Evolutionary conservation across 2,113 vertebrate genomes (phyloP).

Genomic region (Arenaria interpres): DNA sequence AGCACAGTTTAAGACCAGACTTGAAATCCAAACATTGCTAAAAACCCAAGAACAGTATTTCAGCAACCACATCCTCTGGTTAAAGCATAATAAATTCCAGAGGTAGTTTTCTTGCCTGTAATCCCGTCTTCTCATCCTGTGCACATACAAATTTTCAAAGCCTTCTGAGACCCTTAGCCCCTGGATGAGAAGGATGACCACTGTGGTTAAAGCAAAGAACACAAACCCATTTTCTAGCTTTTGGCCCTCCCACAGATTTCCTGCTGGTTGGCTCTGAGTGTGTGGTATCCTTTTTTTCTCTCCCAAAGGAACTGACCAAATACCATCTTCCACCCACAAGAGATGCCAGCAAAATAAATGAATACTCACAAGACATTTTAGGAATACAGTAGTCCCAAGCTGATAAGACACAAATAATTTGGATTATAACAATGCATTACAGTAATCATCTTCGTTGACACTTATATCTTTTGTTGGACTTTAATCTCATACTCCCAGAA

Average conservation of each 20-base stretch:
- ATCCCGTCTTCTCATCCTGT: neutral
- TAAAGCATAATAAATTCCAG: slow-evolving; percentile 36
- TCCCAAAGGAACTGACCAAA: neutral
- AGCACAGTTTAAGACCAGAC: neutral
- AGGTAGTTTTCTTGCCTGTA: neutral
- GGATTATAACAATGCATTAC: neutral
- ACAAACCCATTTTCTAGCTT: neutral
- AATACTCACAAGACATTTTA: neutral
- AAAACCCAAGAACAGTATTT: neutral
- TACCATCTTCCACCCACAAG: neutral
- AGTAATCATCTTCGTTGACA: neutral
- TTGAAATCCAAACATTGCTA: neutral
- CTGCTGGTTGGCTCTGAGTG: neutral
- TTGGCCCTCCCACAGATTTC: neutral
- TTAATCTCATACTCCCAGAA: neutral
- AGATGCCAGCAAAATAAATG: neutral
- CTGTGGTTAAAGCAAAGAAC: neutral
- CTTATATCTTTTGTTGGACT: neutral
- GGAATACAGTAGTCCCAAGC: neutral
- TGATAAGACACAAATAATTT: neutral
- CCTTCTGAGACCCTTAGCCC: neutral
- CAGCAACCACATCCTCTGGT: slow-evolving; percentile 33
- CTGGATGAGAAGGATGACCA: neutral
- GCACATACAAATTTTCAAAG: neutral
- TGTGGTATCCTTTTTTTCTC: neutral